Evolutionary conservation across 2,797 vertebrate species (phyloP).

Genomic region (Enteromius anoplus): DNA sequence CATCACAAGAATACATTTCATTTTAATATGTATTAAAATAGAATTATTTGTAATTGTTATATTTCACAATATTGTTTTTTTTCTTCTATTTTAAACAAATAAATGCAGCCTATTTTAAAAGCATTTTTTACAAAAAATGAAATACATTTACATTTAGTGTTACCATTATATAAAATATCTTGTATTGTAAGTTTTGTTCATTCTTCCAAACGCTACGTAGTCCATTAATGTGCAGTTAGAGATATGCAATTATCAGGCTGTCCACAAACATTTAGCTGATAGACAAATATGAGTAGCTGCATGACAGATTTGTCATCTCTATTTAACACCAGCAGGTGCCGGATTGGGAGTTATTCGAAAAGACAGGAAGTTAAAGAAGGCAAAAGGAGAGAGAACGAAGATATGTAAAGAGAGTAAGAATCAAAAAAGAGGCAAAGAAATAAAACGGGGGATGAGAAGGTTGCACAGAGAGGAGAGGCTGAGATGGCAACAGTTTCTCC

Average conservation of each 20-base stretch:
- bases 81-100: not conserved
- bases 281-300: not conserved
- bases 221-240: not conserved
- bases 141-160: not conserved
- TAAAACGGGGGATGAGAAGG: not conserved
- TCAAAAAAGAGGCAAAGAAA: not conserved
- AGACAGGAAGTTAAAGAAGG: conserved; percentile 13
- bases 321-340: conserved; percentile 8
- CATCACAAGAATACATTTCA: not conserved
- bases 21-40: not conserved
- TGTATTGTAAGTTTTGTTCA: not conserved
- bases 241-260: not conserved
- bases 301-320: not conserved
- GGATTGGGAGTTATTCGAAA: conserved; percentile 12
- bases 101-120: not conserved
- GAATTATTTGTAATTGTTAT: not conserved
- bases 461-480: not conserved
- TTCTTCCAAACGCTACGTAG: not conserved
- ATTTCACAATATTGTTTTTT: not conserved
- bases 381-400: not conserved
- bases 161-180: not conserved
- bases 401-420: not conserved
- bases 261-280: not conserved
- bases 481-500: not conserved
- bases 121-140: no score